Conservation (phyloP, 2,113 vertebrate genomes). For the Apus apus region DNA sequence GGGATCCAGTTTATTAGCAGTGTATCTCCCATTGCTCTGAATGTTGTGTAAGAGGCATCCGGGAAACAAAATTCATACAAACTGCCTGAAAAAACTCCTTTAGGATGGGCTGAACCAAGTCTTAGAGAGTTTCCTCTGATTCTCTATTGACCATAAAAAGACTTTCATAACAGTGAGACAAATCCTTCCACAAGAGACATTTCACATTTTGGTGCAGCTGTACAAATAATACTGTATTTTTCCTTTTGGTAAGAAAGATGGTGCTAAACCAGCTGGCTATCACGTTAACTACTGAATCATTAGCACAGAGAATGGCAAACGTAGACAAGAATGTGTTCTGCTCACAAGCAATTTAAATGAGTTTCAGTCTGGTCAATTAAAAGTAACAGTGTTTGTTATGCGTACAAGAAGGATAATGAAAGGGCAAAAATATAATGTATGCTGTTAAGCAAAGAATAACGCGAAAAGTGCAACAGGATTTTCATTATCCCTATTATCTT, state of each 20-base stretch:
- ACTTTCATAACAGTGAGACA: background rate
- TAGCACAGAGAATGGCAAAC: background rate
- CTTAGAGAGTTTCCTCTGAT: background rate
- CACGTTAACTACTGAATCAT: background rate
- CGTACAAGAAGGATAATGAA: background rate
- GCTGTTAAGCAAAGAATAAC: background rate
- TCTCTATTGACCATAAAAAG: background rate
- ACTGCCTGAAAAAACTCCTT: background rate
- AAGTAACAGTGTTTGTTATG: background rate
- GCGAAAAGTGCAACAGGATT: background rate
- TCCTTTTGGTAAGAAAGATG: background rate
- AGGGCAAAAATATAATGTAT: background rate
- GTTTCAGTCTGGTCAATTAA: background rate
- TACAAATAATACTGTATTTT: slow-evolving; percentile 2
- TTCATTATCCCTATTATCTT: background rate
- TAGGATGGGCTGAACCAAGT: background rate
- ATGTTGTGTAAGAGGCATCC: background rate
- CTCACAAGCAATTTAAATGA: background rate
- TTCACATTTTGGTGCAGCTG: background rate
- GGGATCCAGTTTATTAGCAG: background rate
- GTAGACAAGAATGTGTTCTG: background rate
- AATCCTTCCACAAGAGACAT: background rate
- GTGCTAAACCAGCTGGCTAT: background rate
- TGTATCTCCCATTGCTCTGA: background rate
- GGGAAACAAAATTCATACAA: background rate